phyloP scores from a whole-genome alignment of 2,888 invertebrate genomes.

The Epinotia bilunana region DNA sequence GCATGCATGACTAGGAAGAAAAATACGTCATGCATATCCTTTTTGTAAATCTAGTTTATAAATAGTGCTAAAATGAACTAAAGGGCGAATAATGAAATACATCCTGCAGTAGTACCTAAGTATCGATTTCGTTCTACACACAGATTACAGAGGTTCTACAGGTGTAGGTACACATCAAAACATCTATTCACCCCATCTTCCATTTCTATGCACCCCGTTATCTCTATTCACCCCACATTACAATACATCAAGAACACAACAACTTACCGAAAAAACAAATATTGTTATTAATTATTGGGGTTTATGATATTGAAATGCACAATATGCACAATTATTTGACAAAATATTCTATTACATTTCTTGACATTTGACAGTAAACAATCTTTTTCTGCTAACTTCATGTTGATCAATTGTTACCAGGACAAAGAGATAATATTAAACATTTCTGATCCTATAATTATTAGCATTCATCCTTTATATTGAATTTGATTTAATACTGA shows the following conservation, averaged over 20 bases:
- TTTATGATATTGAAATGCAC: constrained; percentile 1
- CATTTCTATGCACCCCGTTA: constrained; percentile 10
- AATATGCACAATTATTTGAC: not conserved
- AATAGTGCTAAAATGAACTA: not conserved
- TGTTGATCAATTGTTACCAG: not conserved
- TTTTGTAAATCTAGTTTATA: too few relatives aligned
- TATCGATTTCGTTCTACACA: not conserved
- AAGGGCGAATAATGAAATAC: not conserved
- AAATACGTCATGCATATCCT: too few relatives aligned
- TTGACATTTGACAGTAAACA: constrained; percentile 19
- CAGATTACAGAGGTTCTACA: too few relatives aligned
- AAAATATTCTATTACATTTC: not conserved
- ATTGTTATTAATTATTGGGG: not conserved
- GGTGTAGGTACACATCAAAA: not conserved
- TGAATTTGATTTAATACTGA: not conserved
- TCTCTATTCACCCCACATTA: constrained; percentile 10
- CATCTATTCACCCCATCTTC: constrained; percentile 16
- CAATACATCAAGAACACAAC: not conserved
- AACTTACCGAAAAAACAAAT: not conserved
- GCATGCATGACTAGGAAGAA: too few relatives aligned
- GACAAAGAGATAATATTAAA: not conserved
- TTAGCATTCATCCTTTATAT: too few relatives aligned
- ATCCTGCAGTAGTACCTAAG: not conserved
- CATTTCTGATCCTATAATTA: not conserved
- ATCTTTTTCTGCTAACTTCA: constrained; percentile 7